A percentile compares a stretch with the other conserved stretches of the same genome.
phyloP scores from a whole-genome alignment of 2,113 vertebrate genomes.

The Turdus rufiventris region DNA sequence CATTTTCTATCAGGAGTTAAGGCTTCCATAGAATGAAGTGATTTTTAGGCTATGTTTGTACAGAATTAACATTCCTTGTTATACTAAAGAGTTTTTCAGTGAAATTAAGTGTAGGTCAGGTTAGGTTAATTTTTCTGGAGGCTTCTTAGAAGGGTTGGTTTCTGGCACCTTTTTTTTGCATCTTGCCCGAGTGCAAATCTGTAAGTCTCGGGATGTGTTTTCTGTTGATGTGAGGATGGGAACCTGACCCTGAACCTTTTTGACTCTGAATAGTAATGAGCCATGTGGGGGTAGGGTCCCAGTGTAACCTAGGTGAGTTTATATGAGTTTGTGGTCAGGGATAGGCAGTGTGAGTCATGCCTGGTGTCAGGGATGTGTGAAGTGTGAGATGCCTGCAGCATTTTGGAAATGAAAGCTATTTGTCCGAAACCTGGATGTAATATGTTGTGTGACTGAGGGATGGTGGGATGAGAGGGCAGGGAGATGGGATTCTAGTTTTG shows the following conservation, averaged over 20 bases:
- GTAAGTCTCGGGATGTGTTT: background rate
- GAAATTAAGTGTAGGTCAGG: background rate
- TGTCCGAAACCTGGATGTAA: background rate
- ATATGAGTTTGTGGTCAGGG: background rate
- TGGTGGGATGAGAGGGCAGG: background rate
- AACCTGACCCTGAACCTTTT: background rate
- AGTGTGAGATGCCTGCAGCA: background rate
- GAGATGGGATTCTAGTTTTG: background rate
- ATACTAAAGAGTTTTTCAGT: background rate
- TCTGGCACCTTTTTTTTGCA: background rate
- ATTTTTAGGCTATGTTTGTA: background rate
- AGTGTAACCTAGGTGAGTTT: background rate
- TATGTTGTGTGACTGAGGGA: background rate
- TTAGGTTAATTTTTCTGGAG: background rate
- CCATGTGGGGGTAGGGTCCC: background rate
- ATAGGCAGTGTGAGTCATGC: background rate
- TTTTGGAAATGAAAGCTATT: background rate
- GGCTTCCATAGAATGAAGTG: background rate
- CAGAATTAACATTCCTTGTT: background rate
- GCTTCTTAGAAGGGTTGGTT: background rate
- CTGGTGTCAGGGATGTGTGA: background rate
- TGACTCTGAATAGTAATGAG: fast-evolving
- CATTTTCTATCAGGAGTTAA: background rate
- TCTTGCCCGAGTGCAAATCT: background rate
- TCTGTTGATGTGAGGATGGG: background rate